phyloP scores from a whole-genome alignment of 1,140 invertebrate genomes.

The Zaprionus nigranus region DNA sequence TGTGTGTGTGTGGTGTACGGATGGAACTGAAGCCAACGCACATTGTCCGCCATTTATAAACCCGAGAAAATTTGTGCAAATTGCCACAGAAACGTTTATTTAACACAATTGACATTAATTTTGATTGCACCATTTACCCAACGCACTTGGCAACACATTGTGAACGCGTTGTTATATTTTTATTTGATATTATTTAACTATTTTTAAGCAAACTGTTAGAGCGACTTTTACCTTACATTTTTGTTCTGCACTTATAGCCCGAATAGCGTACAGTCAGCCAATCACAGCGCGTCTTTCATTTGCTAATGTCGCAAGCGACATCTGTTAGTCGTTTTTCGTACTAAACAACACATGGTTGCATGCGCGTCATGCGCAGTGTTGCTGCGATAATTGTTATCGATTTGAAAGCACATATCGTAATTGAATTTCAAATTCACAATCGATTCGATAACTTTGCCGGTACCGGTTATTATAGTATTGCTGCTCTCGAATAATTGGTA shows the following conservation, averaged over 20 bases:
- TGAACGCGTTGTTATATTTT: conserved; percentile 45
- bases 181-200: conserved; percentile 73
- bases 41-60: conserved; percentile 82
- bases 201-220: conserved; percentile 63
- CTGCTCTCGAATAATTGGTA: background rate
- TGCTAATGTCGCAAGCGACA: conserved; percentile 57
- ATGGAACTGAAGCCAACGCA: conserved; percentile 73
- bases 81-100: conserved; percentile 13
- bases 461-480: conserved; percentile 7
- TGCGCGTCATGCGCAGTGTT: conserved; percentile 28
- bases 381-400: conserved; percentile 20
- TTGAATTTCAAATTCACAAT: conserved; percentile 38
- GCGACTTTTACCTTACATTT: conserved; percentile 78
- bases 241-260: conserved; percentile 58
- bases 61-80: conserved; percentile 60
- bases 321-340: conserved; percentile 59
- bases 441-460: conserved; percentile 1
- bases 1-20: conserved; percentile 38
- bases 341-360: conserved; percentile 43
- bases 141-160: conserved; percentile 50
- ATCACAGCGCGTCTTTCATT: conserved; percentile 73
- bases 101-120: conserved; percentile 24
- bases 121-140: conserved; percentile 42
- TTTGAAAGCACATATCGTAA: background rate
- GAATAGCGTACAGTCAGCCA: conserved; percentile 74